phyloP scores from a whole-genome alignment of 2,888 invertebrate species.

The Malthinus flaveolus region DNA sequence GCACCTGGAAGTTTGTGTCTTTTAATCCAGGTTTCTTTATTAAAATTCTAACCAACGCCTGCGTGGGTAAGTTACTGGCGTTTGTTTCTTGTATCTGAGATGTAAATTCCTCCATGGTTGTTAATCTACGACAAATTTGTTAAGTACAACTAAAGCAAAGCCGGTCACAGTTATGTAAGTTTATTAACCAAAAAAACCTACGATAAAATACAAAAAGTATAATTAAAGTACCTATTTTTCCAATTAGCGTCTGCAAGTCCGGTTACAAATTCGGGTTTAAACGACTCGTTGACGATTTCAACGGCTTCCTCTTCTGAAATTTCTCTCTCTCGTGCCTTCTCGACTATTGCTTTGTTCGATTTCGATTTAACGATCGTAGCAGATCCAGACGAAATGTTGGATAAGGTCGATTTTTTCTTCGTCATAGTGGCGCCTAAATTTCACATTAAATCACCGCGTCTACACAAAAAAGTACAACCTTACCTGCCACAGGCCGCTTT shows the following conservation, averaged over 20 bases:
- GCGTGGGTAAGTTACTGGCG: constrained; percentile 67
- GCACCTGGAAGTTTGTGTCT: constrained; percentile 90
- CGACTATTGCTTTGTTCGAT: constrained; percentile 29
- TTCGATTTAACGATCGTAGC: constrained; percentile 44
- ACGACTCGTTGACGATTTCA: constrained; percentile 67
- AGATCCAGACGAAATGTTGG: constrained; percentile 50
- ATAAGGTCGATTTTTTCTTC: constrained; percentile 25
- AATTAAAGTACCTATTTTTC: constrained; percentile 63
- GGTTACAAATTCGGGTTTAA: constrained; percentile 64
- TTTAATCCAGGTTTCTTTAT: constrained; percentile 84
- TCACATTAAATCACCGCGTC: too few species aligned
- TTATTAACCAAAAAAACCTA: not conserved
- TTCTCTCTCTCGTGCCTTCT: constrained; percentile 63
- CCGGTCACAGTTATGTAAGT: not conserved
- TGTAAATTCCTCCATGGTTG: constrained; percentile 73
- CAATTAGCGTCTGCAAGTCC: constrained; percentile 81
- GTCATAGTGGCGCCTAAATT: not conserved
- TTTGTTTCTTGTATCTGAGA: constrained; percentile 66
- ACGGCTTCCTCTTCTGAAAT: constrained; percentile 78
- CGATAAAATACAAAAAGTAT: too few species aligned
- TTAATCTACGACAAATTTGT: constrained; percentile 56
- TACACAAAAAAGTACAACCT: not conserved
- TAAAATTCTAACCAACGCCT: constrained; percentile 73
- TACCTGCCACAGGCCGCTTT: constrained; percentile 46
- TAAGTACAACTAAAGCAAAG: too few species aligned